Evolutionary conservation across 2,888 invertebrate species (phyloP), one percentile per base, ranked within the genome.

Genomic region (Drosophila anceps): DNA sequence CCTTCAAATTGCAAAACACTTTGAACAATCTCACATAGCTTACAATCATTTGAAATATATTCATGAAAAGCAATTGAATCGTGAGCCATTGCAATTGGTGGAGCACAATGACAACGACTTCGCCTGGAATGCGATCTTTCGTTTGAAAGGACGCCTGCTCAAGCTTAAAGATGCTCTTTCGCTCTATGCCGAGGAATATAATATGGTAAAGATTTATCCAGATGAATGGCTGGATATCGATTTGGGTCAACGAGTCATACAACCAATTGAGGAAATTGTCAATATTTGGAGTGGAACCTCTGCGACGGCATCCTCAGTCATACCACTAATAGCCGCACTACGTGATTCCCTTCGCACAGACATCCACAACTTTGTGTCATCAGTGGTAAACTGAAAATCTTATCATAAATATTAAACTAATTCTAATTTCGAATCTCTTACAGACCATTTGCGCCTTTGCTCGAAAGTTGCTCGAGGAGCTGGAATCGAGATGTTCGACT

Each of bases 221-320:
- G 86, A 82, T 33, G 86, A 82, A 41, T 82, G 86, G 82, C 15
- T 64, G 4, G 81, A 82, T 43, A 86, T 82, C 24, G 82, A 82
- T 4, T 55, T 83, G 29, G 83, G 84, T 27, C 70, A 41, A 7
- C 81, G 86, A 10, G 86, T 82, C 1, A 66, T 82, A 24, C 84
- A 82, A 61, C 86, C 82, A 9, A 73, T 74, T 41, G 84, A 83
- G 20, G 86, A 86, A 53, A 86, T 81, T 20, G 61, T 86, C 0
- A 68, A 59, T 33, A 86, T 86, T 31, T 82, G 81, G 82, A 64
- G 62, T 15, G 55, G 73, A n/a, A 33, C 58, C 3, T 41, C 57
- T 0, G 44, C 75, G 12, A 69, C 70, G 15, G 81, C 84, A 4
- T 81, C 82, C 8, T 83, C 82, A 9, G 74, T 82, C 10, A 83